Evolutionary conservation across 2,888 invertebrate species (phyloP).

Genomic region (Synanthedon myopaeformis): DNA sequence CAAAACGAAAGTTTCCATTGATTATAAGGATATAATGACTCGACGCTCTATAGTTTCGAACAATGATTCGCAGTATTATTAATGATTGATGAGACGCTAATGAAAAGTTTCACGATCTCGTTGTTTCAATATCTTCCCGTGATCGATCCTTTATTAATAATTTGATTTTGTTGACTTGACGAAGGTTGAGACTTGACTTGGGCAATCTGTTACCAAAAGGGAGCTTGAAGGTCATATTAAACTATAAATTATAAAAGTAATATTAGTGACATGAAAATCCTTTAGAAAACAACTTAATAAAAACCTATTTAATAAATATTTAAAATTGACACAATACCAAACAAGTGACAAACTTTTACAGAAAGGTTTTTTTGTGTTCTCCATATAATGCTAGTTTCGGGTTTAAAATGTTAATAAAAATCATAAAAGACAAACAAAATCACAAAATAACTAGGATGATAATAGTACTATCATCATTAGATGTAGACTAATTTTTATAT

Average conservation of each 20-base stretch:
- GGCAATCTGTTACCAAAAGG: not conserved
- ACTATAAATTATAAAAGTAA: not conserved
- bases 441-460: too few species aligned
- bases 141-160: slow-evolving; percentile 11
- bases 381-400: too few species aligned
- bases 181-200: slow-evolving; percentile 1
- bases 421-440: too few species aligned
- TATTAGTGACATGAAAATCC: too few species aligned
- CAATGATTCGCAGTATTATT: slow-evolving; percentile 13
- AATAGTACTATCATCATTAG: too few species aligned
- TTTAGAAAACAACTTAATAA: too few species aligned
- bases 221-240: not conserved
- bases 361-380: too few species aligned
- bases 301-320: too few species aligned
- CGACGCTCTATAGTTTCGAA: slow-evolving; percentile 10
- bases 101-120: slow-evolving; percentile 8
- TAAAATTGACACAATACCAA: too few species aligned
- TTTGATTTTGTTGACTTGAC: slow-evolving; percentile 6
- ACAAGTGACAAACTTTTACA: too few species aligned
- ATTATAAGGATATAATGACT: not conserved
- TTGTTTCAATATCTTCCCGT: slow-evolving; percentile 10
- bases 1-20: slow-evolving; percentile 1
- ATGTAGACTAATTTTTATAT: too few species aligned
- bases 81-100: slow-evolving; percentile 16
- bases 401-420: too few species aligned